Conservation (phyloP, 2,888 invertebrate genomes). For the Isotomurus palustris region DNA sequence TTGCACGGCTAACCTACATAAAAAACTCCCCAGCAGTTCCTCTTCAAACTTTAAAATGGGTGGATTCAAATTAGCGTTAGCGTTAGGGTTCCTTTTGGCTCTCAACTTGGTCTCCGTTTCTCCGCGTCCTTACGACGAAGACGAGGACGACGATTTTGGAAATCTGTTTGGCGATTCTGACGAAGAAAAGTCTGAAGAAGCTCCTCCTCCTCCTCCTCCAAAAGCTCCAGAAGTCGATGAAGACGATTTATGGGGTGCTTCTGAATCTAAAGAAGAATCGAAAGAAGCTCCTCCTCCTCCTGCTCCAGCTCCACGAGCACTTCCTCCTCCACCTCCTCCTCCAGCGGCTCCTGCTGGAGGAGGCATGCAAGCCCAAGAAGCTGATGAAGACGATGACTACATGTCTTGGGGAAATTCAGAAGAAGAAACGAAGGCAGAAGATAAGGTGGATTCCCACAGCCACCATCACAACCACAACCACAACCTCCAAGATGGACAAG, state of each 20-base stretch:
- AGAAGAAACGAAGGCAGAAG: too few relatives aligned
- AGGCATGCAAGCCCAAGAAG: background rate
- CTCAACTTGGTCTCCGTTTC: background rate
- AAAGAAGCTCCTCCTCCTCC: background rate
- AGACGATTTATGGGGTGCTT: background rate
- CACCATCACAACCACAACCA: too few relatives aligned
- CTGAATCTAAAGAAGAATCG: background rate
- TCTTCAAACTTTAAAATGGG: background rate
- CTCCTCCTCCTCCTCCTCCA: too few relatives aligned
- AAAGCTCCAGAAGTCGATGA: background rate
- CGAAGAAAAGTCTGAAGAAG: background rate
- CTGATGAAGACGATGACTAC: background rate
- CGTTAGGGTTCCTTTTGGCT: background rate
- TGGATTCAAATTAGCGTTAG: background rate
- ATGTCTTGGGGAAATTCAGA: background rate
- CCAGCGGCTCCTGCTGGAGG: background rate
- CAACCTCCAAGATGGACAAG: background rate
- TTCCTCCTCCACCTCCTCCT: background rate
- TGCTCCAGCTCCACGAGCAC: background rate
- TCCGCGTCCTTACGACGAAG: background rate
- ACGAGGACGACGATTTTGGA: constrained; percentile 3
- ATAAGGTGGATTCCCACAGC: background rate
- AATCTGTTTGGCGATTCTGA: background rate
- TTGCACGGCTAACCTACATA: too few relatives aligned
- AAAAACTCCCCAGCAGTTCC: background rate